Base-by-base conservation (phyloP, 2,113 vertebrate genomes). In the Pipa parva region DNA sequence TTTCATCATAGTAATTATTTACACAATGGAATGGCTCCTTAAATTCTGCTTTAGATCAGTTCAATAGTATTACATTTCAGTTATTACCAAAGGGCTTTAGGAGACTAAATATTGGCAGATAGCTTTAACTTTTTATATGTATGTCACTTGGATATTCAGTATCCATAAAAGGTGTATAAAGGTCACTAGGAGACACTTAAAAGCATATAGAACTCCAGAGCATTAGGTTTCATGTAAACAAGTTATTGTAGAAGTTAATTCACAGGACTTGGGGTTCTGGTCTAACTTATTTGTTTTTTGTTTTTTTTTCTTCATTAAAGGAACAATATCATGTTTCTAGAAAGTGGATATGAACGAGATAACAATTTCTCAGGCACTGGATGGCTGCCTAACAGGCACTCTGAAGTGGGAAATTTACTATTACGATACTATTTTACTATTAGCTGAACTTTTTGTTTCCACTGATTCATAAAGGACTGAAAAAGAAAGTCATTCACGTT, bases 51-150 rank as follows among this genome's bases (percentile, higher is more conserved):
- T 33, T 21, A 24, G 58, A 45, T 28, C 7, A 27, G 18, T 22
- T 59, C 65, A 68, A 39, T 52, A 59, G 65, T 59, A 59, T 68
- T 60, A 39, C 21, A 60, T 68, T 68, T 51, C 65, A 68, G n/a
- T 50, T 17, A 39, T 68, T 59, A 59, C 65, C 52, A 29, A 46
- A 60, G 56, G 56, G 46, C 55, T 68, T 48, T 15, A 33, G 18
- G 17, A 48, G 25, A 68, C 9, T 48, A 45, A 58, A 65, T 59
- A 58, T 58, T 59, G 28, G 27, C 33, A 28, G 63, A 66, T 33
- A 36, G 54, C 58, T 59, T 59, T 45, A 57, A 28, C 24, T 50
- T 67, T 59, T 36, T 21, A 67, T 67, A 36, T 33, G 50, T 8
- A 28, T 52, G 63, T 67, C 55, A 59, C 10, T 27, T 68, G 31